phyloP scores from a whole-genome alignment of 1,140 invertebrate species.

The Leptopilina clavipes region DNA sequence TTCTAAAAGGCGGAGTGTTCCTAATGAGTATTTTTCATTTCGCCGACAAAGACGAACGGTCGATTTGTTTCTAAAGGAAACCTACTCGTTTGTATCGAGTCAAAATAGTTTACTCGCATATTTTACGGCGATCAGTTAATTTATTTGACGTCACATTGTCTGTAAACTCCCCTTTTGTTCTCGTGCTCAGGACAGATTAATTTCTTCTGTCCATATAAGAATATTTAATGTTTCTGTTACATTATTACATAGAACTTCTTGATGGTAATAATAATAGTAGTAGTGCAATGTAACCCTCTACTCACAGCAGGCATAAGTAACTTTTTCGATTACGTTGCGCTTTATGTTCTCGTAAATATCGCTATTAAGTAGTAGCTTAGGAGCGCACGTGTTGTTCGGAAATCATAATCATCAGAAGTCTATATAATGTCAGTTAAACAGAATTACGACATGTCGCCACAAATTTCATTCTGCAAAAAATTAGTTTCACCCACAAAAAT shows the following conservation, averaged over 20 bases:
- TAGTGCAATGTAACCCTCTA: neutral
- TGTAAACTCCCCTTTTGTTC: no score
- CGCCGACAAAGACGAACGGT: conserved; percentile 4
- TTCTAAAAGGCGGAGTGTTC: neutral
- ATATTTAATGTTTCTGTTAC: neutral
- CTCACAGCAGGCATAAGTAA: conserved; percentile 13
- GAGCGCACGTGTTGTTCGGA: neutral
- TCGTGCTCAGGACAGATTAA: neutral
- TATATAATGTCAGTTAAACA: no score
- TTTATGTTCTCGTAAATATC: conserved; percentile 26
- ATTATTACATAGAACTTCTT: neutral
- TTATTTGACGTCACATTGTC: conserved; percentile 5
- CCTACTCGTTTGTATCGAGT: neutral
- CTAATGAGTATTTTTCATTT: conserved; percentile 14
- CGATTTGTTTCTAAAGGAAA: conserved; percentile 4
- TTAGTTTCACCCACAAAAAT: no score
- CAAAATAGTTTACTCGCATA: conserved; percentile 15
- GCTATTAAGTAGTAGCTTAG: neutral
- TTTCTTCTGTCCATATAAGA: neutral
- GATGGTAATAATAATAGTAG: neutral
- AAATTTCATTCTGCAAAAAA: no score
- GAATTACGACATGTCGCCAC: no score
- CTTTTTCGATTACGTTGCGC: neutral
- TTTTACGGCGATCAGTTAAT: conserved; percentile 4
- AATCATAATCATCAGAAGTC: conserved; percentile 25